Percentiles rank a stretch among this genome's conserved stretches.
Evolutionary conservation across 92 coral and sea anemone species (phyloP).

Genomic region (Phenganax subtilis): DNA sequence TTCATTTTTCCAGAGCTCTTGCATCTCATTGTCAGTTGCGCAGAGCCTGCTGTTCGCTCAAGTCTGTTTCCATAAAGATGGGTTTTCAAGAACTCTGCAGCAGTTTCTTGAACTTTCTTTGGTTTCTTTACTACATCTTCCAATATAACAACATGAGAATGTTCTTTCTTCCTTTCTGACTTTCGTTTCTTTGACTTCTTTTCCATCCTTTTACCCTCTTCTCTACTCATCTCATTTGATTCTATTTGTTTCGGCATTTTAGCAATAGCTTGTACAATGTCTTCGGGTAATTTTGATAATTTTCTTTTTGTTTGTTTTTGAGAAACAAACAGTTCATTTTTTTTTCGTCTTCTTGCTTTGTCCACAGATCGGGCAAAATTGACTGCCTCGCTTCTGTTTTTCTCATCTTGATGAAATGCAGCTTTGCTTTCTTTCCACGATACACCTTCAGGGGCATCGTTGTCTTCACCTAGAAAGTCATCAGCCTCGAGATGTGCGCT

Average conservation of each 20-base stretch:
- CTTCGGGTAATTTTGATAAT: constrained; percentile 65
- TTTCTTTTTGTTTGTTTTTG: constrained; percentile 55
- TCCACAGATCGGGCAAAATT: constrained; percentile 50
- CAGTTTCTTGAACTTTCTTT: constrained; percentile 60
- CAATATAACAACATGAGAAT: constrained; percentile 60
- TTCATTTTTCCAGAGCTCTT: constrained; percentile 39
- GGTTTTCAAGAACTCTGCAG: constrained; percentile 62
- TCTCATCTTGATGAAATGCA: constrained; percentile 51
- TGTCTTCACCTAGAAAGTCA: constrained; percentile 21
- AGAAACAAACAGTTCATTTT: constrained; percentile 52
- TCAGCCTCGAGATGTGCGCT: neutral
- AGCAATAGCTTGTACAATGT: constrained; percentile 64
- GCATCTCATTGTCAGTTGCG: constrained; percentile 48
- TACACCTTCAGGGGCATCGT: constrained; percentile 73
- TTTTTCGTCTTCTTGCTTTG: constrained; percentile 64
- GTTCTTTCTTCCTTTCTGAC: constrained; percentile 10
- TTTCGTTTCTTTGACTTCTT: constrained; percentile 41
- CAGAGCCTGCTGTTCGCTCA: constrained; percentile 58
- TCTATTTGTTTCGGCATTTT: constrained; percentile 47
- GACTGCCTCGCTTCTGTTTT: constrained; percentile 55
- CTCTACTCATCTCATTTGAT: constrained; percentile 21
- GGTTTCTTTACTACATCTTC: constrained; percentile 48
- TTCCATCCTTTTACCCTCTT: constrained; percentile 49
- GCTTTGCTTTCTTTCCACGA: constrained; percentile 75
- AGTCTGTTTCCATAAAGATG: constrained; percentile 82